phyloP scores from a whole-genome alignment of 1,140 invertebrate species.

The Venustaconcha ellipsiformis region DNA sequence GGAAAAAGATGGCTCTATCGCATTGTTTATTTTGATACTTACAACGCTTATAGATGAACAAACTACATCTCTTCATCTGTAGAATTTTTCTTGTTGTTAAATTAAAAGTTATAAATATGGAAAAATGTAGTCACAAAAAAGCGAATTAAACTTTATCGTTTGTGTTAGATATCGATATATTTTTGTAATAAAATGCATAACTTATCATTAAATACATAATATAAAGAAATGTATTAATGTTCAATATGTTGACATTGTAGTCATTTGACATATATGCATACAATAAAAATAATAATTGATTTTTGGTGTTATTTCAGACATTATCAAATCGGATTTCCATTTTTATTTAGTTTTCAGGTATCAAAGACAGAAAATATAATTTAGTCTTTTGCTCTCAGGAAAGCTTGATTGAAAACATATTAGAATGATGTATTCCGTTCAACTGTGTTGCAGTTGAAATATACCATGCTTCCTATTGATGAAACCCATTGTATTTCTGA shows the following conservation, averaged over 20 bases:
- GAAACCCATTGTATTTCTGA: conserved; percentile 19
- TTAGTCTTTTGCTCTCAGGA: conserved; percentile 23
- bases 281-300: not conserved
- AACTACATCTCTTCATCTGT: too few species aligned
- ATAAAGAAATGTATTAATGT: too few species aligned
- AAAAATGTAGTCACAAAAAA: too few species aligned
- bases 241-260: not conserved
- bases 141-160: too few species aligned
- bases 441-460: conserved; percentile 10
- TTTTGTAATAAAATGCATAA: too few species aligned
- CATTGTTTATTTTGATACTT: too few species aligned
- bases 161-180: too few species aligned
- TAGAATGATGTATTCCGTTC: conserved; percentile 16
- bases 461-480: conserved; percentile 2
- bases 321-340: not conserved
- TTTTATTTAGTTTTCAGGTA: not conserved
- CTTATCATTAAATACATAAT: too few species aligned
- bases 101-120: too few species aligned
- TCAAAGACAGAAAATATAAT: not conserved
- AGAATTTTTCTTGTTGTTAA: too few species aligned
- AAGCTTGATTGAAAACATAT: conserved; percentile 8
- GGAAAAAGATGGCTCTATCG: too few species aligned
- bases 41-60: too few species aligned
- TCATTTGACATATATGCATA: not conserved
- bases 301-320: not conserved